Percentiles rank a stretch among this genome's conserved stretches.
These are phyloP conservation scores for Zeugodacus cucurbitae DNA, from an alignment of 1,140 invertebrate genomes.

Conservation along the genomic window DNA sequence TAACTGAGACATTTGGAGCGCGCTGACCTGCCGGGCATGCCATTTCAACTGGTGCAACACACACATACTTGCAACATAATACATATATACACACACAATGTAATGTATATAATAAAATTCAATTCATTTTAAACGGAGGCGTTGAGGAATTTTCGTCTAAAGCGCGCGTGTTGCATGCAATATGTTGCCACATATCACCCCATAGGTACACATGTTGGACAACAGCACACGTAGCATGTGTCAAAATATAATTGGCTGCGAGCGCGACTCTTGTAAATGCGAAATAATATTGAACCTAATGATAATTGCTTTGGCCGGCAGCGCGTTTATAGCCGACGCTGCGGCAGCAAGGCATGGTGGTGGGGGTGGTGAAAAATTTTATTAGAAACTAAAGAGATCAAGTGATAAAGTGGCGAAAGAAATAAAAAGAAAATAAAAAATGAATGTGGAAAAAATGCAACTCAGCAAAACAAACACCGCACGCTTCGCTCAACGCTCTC, in stretches of 20 bases:
- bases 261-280: background rate
- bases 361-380: background rate
- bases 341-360: background rate
- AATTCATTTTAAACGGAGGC: background rate
- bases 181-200: background rate
- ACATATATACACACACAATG: background rate
- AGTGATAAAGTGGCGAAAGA: background rate
- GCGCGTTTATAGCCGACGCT: background rate
- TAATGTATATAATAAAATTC: background rate
- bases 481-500: background rate
- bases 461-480: background rate
- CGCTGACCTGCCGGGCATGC: background rate
- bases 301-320: background rate
- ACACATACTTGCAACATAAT: background rate
- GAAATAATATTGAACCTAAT: background rate
- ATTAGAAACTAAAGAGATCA: background rate
- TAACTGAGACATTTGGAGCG: constrained; percentile 18
- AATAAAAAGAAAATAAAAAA: background rate
- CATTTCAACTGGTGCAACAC: background rate
- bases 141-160: background rate
- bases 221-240: background rate
- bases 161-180: background rate
- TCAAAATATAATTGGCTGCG: constrained; percentile 12
- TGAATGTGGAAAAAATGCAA: background rate
- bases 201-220: background rate